Evolutionary conservation across 2,113 vertebrate genomes (phyloP).

Genomic region (Trichomycterus rosablanca): DNA sequence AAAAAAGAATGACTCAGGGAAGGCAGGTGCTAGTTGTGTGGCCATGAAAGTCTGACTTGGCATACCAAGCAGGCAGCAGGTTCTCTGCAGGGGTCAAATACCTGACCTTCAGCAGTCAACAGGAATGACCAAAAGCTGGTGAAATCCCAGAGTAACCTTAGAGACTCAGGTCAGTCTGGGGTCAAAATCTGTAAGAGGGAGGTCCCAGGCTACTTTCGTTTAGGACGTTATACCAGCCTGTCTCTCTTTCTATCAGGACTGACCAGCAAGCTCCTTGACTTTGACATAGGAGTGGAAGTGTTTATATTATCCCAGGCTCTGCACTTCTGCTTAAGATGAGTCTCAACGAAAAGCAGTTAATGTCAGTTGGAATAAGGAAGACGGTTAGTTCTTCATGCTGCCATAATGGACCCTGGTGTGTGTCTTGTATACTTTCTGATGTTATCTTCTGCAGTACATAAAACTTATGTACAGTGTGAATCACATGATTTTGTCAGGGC

Average conservation of each 20-base stretch:
- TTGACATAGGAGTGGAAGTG: constrained; percentile 25
- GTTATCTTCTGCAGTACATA: no score
- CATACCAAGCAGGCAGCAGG: constrained; percentile 44
- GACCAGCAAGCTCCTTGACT: constrained; percentile 26
- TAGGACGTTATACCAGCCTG: constrained; percentile 10
- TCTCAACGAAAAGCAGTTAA: background rate
- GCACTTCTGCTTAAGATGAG: background rate
- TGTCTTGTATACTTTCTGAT: no score
- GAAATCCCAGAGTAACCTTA: constrained; percentile 51
- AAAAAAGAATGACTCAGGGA: constrained; percentile 9
- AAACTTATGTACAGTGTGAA: no score
- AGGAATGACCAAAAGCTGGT: constrained; percentile 56
- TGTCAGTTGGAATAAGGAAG: background rate
- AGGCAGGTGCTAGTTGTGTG: constrained; percentile 11
- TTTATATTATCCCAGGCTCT: constrained; percentile 9
- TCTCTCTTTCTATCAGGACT: constrained; percentile 12
- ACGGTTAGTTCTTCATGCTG: background rate
- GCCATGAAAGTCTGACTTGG: constrained; percentile 22
- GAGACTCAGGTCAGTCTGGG: constrained; percentile 37
- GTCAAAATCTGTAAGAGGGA: constrained; percentile 39
- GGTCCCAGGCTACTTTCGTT: constrained; percentile 5
- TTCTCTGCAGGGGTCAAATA: constrained; percentile 54
- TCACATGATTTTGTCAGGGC: no score
- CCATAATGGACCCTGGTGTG: no score
- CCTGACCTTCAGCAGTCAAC: constrained; percentile 44